Percentiles rank a stretch among this genome's conserved stretches.
Evolutionary conservation across 2,888 invertebrate species (phyloP).

Genomic region (Idaea aversata): DNA sequence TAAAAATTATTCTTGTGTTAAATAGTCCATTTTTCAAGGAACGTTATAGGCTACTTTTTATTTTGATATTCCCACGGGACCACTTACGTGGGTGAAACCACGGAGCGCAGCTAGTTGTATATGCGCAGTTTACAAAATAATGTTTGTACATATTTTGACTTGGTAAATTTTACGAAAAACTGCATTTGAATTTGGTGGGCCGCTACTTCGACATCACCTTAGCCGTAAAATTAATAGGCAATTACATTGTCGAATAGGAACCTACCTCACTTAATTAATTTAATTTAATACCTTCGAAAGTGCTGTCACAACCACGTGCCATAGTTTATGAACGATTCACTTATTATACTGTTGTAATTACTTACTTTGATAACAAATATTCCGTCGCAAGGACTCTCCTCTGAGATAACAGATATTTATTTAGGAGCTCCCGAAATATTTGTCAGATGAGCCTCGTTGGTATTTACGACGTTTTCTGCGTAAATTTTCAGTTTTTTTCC

Average conservation of each 20-base stretch:
- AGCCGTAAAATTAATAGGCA: constrained; percentile 9
- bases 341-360: constrained; percentile 21
- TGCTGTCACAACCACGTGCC: constrained; percentile 23
- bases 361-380: constrained; percentile 5
- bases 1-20: too few relatives aligned
- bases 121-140: too few relatives aligned
- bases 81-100: too few relatives aligned
- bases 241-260: constrained; percentile 10
- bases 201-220: too few relatives aligned
- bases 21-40: too few relatives aligned
- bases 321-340: constrained; percentile 22
- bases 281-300: constrained; percentile 4
- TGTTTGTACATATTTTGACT: too few relatives aligned
- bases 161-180: too few relatives aligned
- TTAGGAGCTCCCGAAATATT: neutral
- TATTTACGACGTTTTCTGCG: neutral
- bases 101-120: too few relatives aligned
- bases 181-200: too few relatives aligned
- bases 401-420: constrained; percentile 1
- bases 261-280: constrained; percentile 17
- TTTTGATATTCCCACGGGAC: too few relatives aligned
- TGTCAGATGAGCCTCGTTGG: neutral
- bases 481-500: neutral
- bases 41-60: too few relatives aligned
- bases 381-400: neutral